A percentile compares a stretch with the other conserved stretches of the same genome.
Evolutionary conservation across 2,888 invertebrate species (phyloP).

Genomic region (Nomada lathburiana): DNA sequence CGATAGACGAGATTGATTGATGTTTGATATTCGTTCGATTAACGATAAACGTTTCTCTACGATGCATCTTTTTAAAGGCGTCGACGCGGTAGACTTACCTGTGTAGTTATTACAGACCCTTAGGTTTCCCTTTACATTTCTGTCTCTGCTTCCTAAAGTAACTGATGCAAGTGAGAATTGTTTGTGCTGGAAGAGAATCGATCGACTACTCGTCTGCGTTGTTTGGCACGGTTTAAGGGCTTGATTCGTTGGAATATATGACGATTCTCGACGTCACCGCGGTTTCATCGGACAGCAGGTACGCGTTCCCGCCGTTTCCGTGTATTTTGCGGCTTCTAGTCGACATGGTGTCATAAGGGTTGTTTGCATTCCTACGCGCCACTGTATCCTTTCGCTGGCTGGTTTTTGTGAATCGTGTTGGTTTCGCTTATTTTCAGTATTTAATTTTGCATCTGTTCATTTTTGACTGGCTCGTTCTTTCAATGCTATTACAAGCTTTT

Average conservation of each 20-base stretch:
- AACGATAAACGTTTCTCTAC: no score
- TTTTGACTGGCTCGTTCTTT: background rate
- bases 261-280: conserved; percentile 10
- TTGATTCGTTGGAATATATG: conserved; percentile 3
- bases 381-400: background rate
- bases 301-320: conserved; percentile 37
- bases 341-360: background rate
- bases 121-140: no score
- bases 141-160: no score
- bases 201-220: background rate
- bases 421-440: background rate
- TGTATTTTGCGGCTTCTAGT: background rate
- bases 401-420: background rate
- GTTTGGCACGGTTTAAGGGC: background rate
- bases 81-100: no score
- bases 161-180: background rate
- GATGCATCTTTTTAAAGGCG: no score
- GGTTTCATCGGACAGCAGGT: conserved; percentile 14
- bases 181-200: background rate
- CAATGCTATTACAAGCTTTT: background rate
- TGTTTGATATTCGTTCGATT: no score
- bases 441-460: background rate
- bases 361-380: background rate
- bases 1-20: no score
- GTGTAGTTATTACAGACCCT: no score